Evolutionary conservation across 1,140 invertebrate species (phyloP).

Genomic region (Plectrocnemia conspersa): DNA sequence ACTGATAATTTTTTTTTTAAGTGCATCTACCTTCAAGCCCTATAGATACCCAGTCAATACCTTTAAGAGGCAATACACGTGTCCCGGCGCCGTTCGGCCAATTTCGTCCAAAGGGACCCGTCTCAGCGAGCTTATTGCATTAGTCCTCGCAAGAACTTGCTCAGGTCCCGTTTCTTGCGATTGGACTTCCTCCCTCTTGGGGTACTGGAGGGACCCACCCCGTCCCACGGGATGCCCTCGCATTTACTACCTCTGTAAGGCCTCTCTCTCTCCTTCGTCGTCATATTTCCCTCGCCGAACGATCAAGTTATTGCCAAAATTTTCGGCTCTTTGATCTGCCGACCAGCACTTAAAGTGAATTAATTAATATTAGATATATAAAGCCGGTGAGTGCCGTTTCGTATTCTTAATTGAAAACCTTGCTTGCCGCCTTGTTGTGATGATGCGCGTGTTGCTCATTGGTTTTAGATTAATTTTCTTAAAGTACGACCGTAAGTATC

Average conservation of each 20-base stretch:
- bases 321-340: conserved; percentile 30
- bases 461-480: no score
- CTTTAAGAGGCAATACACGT: no score
- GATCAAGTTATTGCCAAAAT: conserved; percentile 29
- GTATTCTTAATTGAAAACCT: background rate
- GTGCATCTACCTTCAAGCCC: no score
- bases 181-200: background rate
- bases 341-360: conserved; percentile 28
- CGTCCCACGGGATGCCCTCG: conserved; percentile 12
- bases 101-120: background rate
- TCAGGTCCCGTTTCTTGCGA: conserved; percentile 20
- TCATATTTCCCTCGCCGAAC: conserved; percentile 19
- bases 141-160: conserved; percentile 28
- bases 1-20: background rate
- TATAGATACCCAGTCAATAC: no score
- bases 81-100: background rate
- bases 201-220: conserved; percentile 9
- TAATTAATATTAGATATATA: conserved; percentile 29
- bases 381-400: background rate
- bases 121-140: conserved; percentile 22
- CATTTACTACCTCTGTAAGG: no score
- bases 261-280: conserved; percentile 3
- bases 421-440: background rate
- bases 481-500: no score
- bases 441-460: no score